Evolutionary conservation across 2,888 invertebrate genomes (phyloP), one percentile per base, ranked within the genome.

Genomic region (Rapana venosa): DNA sequence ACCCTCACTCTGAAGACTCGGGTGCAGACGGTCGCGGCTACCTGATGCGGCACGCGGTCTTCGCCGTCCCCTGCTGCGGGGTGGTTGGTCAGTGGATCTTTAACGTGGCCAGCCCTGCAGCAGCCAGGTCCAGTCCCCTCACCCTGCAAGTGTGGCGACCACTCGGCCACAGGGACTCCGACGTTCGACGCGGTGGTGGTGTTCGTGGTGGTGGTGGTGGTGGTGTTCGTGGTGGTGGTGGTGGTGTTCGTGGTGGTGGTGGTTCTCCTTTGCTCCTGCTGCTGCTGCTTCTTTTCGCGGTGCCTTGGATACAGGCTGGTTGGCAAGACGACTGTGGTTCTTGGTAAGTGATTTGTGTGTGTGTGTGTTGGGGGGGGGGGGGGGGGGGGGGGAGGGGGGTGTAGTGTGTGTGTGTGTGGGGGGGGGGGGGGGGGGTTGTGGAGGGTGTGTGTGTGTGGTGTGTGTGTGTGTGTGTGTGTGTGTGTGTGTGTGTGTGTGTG

Each of bases 11-110:
- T 66, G 66, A 66, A 2, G 47, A 47, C 47, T 47, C n/a, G n/a
- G 47, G 2, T 47, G 47, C 86, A 86, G 86, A 86, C 58, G 86
- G 86, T 2, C 86, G 86, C 22, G 86, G 86, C 86, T 86, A 86
- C 86, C 20, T 86, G 15, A 66, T 86, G 86, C 61, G 66, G 26
- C 58, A 86, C 86, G 17, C n/a, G 8, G 86, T 30, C 8, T 86
- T 32, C 66, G 20, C 20, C 32, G 11, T 11, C 58, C 35, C 22
- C 2, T 86, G 86, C 61, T 86, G 86, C 35, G 86, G 86, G 5
- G 66, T 66, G 66, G 58, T 86, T 66, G 66, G 17, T 30, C 20
- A 26, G 0, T 86, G 86, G 86, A 66, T 15, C 30, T 61, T 79
- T 61, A 26, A n/a, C 56, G 20, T 32, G 74, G 61, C 30, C 77